These are phyloP conservation scores for Pseudomugil gertrudae DNA, from an alignment of 2,797 vertebrate species.

Conservation along the genomic window DNA sequence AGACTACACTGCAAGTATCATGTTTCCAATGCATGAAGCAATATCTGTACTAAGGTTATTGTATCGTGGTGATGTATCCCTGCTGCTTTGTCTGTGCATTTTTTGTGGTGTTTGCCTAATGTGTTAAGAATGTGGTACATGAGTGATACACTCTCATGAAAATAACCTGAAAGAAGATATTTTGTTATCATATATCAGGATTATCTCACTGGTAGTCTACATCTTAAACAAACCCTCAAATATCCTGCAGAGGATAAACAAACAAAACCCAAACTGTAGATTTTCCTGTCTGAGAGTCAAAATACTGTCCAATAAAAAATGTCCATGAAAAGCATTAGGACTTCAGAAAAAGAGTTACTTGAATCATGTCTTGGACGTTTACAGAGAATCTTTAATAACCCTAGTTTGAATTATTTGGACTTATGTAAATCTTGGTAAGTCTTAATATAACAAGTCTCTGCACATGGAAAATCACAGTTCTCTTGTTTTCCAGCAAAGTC, in stretches of 20 bases:
- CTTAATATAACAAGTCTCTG: background rate
- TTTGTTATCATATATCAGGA: conserved; percentile 5
- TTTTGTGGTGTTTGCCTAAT: conserved; percentile 27
- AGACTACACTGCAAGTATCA: conserved; percentile 24
- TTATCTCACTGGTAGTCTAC: conserved; percentile 56
- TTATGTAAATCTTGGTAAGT: background rate
- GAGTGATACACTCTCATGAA: conserved; percentile 13
- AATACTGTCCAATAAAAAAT: no score
- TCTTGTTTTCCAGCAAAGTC: conserved; percentile 56
- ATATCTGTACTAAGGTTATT: conserved; percentile 20
- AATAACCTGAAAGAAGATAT: conserved; percentile 5
- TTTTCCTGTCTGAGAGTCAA: conserved; percentile 56
- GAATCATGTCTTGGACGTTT: background rate
- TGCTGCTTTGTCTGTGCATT: conserved; percentile 5
- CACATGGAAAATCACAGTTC: conserved; percentile 53
- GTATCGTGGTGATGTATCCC: conserved; percentile 20
- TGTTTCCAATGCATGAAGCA: conserved; percentile 59
- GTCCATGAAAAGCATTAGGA: no score
- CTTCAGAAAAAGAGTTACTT: no score
- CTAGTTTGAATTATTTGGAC: background rate
- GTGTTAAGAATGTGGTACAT: conserved; percentile 9
- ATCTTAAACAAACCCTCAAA: conserved; percentile 80
- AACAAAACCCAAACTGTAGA: conserved; percentile 63
- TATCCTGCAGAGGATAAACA: conserved; percentile 56
- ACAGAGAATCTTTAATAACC: background rate